These are phyloP conservation scores for Sinocyclocheilus maitianheensis DNA, from an alignment of 2,113 vertebrate genomes.

Conservation along the genomic window DNA sequence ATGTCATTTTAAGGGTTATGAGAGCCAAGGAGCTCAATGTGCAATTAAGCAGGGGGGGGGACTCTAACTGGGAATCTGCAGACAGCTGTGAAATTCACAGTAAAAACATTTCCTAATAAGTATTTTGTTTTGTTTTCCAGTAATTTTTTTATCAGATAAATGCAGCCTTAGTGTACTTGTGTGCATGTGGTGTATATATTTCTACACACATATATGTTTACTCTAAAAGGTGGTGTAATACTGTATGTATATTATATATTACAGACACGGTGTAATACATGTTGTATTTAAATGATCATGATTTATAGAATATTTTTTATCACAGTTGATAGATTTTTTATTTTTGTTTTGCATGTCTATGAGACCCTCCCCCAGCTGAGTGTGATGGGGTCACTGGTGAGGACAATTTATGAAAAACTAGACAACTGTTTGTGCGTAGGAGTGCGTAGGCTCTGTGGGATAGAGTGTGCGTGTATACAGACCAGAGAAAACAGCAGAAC, in stretches of 20 bases:
- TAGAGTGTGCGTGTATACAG: not conserved
- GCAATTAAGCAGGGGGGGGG: slow-evolving; percentile 51
- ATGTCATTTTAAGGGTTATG: slow-evolving; percentile 64
- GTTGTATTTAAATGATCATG: not conserved
- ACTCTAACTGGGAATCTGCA: not conserved
- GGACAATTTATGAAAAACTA: slow-evolving; percentile 18
- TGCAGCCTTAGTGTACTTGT: no score
- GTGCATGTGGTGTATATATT: no score
- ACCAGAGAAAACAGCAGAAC: slow-evolving; percentile 12
- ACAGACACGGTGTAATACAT: not conserved
- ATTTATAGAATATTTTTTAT: not conserved
- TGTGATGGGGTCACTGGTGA: not conserved
- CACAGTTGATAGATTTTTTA: not conserved
- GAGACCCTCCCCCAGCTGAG: not conserved
- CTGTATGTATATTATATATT: not conserved
- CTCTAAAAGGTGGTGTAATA: not conserved
- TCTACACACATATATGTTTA: not conserved
- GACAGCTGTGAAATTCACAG: not conserved
- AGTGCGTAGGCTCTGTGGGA: not conserved
- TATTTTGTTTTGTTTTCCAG: not conserved
- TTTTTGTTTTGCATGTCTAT: not conserved
- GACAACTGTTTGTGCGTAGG: slow-evolving; percentile 10
- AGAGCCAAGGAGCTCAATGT: not conserved
- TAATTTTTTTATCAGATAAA: no score
- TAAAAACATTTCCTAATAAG: not conserved